Percentiles rank a stretch among this genome's conserved stretches.
These are phyloP conservation scores for Phyllotis vaccarum DNA, from an alignment of 2,797 vertebrate genomes.

Conservation along the genomic window DNA sequence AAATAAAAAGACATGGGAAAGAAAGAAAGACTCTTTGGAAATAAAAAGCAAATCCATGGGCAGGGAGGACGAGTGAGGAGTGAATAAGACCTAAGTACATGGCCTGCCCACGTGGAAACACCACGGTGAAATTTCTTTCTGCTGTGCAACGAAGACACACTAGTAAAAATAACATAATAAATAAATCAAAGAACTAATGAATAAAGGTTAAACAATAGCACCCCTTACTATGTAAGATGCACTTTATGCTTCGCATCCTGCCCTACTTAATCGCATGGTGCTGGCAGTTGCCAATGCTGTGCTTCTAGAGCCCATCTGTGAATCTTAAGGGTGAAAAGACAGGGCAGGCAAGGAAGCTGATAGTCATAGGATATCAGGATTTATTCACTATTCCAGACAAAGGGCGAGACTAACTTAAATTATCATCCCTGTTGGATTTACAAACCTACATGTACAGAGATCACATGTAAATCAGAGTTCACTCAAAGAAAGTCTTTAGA, in stretches of 20 bases:
- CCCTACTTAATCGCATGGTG: background rate
- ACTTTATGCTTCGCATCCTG: background rate
- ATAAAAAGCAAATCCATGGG: background rate
- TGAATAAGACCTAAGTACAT: background rate
- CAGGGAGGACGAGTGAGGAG: background rate
- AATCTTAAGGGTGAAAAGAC: background rate
- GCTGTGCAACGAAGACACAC: background rate
- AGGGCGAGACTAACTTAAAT: slow-evolving; percentile 6
- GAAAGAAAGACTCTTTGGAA: background rate
- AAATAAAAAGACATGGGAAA: background rate
- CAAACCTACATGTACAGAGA: background rate
- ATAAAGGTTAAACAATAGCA: background rate
- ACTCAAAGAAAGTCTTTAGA: background rate
- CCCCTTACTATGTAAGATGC: too few relatives aligned
- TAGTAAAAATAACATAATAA: background rate
- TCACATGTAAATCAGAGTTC: background rate
- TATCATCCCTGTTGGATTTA: background rate
- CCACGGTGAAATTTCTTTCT: background rate
- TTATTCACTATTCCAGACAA: background rate
- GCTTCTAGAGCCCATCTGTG: background rate
- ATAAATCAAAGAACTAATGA: background rate
- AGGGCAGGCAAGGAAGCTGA: background rate
- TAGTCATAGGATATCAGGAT: background rate
- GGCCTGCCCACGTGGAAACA: background rate
- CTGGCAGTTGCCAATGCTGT: background rate